Evolutionary conservation across 2,113 vertebrate genomes (phyloP), one percentile per base, ranked within the genome.

Genomic region (Grantiella picta): DNA sequence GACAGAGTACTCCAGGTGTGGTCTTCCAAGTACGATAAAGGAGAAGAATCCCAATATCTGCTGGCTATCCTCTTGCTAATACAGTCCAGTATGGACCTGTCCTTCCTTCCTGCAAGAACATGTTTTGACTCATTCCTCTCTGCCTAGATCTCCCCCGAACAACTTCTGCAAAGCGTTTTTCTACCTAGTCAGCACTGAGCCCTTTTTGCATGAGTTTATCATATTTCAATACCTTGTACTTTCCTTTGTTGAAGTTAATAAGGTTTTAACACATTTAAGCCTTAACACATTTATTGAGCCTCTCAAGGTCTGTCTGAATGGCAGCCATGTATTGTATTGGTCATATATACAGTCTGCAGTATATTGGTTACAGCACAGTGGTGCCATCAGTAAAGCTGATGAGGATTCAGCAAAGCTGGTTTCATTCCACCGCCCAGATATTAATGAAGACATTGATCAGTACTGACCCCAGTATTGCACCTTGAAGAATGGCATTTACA

Each of bases 111-210:
- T 81, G 54, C 33, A 69, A 81, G 25, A 19, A 10, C 2, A 31
- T 12, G 11, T 68, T 81, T 59, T 87, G 28, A 29, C 6, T 63
- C 3, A 3, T 14, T 33, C 11, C 59, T 53, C 42, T 47, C 35
- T 17, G 2, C 5, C 16, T 42, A 35, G 15, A 33, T 10, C 2
- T 17, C 21, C 11, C 6, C 10, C 4, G 6, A 35, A 65, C 7
- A 2, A n/a, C 72, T 68, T 83, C 38, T 76, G 16, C 14, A 59
- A 72, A 54, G 49, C 15, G 21, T 1, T 44, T 92, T 75, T 61
- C 53, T 68, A 16, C n/a, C 33, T 33, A 45, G 8, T 24, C 16
- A 87, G 16, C 18, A 68, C 5, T 13, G 11, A 63, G 25, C 1
- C 25, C 9, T 45, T 77, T 61, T 64, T 50, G 11, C 12, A n/a